phyloP scores from a whole-genome alignment of 1,140 invertebrate genomes.

The Drosophila nasuta region DNA sequence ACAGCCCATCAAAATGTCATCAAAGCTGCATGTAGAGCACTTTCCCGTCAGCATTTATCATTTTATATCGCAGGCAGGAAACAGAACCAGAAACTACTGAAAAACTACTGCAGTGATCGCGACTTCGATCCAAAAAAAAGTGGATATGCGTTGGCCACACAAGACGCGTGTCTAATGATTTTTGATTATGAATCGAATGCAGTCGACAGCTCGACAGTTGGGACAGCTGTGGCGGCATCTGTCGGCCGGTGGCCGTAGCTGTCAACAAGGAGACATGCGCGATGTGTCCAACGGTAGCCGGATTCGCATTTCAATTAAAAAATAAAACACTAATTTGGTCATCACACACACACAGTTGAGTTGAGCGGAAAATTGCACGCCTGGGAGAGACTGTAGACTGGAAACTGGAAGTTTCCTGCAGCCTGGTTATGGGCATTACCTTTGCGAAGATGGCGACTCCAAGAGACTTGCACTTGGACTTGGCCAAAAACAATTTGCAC shows the following conservation, averaged over 20 bases:
- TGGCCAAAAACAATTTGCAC: conserved; percentile 68
- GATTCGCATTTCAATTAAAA: conserved; percentile 63
- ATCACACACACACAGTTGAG: conserved; percentile 8
- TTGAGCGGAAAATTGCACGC: conserved; percentile 65
- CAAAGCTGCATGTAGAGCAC: conserved; percentile 34
- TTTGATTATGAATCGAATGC: conserved; percentile 33
- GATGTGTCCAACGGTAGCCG: conserved; percentile 13
- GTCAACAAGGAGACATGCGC: background rate
- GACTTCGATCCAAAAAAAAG: background rate
- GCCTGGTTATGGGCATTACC: conserved; percentile 59
- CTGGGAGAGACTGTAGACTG: conserved; percentile 54
- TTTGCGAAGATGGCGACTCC: conserved; percentile 51
- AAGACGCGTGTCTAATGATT: conserved; percentile 22
- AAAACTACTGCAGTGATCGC: background rate
- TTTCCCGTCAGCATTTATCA: conserved; percentile 21
- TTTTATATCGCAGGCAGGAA: conserved; percentile 29
- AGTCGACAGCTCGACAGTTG: conserved; percentile 14
- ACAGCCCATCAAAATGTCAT: conserved; percentile 48
- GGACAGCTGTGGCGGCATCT: conserved; percentile 32
- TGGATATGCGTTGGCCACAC: conserved; percentile 15
- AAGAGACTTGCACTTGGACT: conserved; percentile 35
- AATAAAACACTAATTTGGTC: conserved; percentile 44
- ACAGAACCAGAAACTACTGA: conserved; percentile 10
- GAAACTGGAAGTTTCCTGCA: conserved; percentile 35
- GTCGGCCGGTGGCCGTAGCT: conserved; percentile 1